phyloP scores from a whole-genome alignment of 2,797 vertebrate genomes.

The Phalanger gymnotis region DNA sequence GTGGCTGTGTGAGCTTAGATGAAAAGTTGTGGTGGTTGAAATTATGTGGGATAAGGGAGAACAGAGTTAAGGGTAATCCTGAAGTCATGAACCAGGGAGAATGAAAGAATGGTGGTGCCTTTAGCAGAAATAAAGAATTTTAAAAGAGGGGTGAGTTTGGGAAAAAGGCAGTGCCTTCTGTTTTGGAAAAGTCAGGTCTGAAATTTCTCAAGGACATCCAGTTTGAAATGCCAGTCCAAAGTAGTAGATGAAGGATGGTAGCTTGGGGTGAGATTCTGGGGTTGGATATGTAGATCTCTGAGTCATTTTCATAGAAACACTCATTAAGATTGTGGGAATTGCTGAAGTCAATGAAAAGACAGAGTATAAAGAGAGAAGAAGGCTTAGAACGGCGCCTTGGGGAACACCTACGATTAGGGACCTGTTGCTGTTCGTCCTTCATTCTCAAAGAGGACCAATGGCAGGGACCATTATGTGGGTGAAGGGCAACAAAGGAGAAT shows the following conservation, averaged over 20 bases:
- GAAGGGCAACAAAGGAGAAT: not conserved
- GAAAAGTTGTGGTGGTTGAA: not conserved
- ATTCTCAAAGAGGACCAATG: no score
- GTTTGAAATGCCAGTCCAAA: not conserved
- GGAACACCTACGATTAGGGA: not conserved
- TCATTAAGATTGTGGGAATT: not conserved
- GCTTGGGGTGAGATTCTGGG: no score
- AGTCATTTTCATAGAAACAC: not conserved
- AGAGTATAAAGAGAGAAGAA: not conserved
- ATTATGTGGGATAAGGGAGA: not conserved
- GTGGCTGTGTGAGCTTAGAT: not conserved
- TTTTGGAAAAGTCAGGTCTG: not conserved
- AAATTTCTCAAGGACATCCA: not conserved
- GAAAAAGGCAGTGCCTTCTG: not conserved
- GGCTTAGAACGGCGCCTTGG: not conserved
- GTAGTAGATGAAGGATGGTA: not conserved
- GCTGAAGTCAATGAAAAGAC: not conserved
- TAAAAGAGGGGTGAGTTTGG: not conserved
- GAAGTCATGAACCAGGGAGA: not conserved
- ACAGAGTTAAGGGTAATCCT: not conserved
- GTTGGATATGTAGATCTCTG: not conserved
- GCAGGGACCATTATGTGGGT: not conserved
- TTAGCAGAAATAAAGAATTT: not conserved
- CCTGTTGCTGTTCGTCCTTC: no score
- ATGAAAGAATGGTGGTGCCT: not conserved